phyloP scores from a whole-genome alignment of 2,888 invertebrate genomes.

The Nebria brevicollis region DNA sequence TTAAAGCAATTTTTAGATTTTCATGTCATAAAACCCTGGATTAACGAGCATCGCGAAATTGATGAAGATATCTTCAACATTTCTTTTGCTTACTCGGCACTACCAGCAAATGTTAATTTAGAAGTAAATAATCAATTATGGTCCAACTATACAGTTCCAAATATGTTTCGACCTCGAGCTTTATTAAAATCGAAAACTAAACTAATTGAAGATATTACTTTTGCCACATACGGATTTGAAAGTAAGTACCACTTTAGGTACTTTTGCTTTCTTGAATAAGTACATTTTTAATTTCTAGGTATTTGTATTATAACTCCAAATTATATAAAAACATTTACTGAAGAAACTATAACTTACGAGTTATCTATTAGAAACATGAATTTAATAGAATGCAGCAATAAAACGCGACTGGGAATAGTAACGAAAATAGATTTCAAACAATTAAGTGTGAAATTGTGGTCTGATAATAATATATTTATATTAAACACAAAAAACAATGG shows the following conservation, averaged over 20 bases:
- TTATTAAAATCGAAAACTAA: constrained; percentile 30
- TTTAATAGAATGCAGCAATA: constrained; percentile 35
- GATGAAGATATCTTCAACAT: constrained; percentile 18
- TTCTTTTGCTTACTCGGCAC: constrained; percentile 23
- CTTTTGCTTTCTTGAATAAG: not conserved
- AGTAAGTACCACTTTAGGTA: constrained; percentile 18
- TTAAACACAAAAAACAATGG: constrained; percentile 23
- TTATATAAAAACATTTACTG: constrained; percentile 33
- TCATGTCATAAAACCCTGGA: constrained; percentile 21
- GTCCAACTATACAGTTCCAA: constrained; percentile 35
- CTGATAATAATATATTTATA: constrained; percentile 36
- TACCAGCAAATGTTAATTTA: constrained; percentile 19
- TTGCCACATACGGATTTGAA: constrained; percentile 31
- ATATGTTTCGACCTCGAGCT: constrained; percentile 27
- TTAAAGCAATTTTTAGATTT: constrained; percentile 17
- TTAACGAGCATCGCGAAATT: constrained; percentile 10
- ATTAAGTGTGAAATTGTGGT: constrained; percentile 36
- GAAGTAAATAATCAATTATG: constrained; percentile 14
- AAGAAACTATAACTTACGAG: constrained; percentile 25
- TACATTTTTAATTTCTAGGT: constrained; percentile 19
- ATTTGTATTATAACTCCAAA: constrained; percentile 33
- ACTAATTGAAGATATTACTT: constrained; percentile 32
- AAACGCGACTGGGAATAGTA: constrained; percentile 29
- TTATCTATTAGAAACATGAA: constrained; percentile 18
- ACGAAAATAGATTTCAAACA: constrained; percentile 8